Evolutionary conservation across 2,113 vertebrate species (phyloP).

Genomic region (Bettongia penicillata): DNA sequence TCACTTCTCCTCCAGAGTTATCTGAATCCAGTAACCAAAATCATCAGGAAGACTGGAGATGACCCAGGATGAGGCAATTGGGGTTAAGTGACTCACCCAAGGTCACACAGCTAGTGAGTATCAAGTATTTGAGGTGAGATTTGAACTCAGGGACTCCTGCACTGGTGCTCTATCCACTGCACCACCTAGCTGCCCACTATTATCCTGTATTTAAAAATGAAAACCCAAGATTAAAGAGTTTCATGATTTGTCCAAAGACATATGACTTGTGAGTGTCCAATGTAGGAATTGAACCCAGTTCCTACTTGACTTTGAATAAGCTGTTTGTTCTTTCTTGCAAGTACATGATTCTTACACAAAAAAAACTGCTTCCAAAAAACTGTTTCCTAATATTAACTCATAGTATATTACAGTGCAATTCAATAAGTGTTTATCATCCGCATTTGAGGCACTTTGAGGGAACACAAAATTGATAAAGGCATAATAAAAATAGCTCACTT

Average conservation of each 20-base stretch:
- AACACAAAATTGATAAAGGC: background rate
- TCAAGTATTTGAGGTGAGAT: too few species aligned
- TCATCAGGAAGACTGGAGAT: too few species aligned
- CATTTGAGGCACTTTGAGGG: background rate
- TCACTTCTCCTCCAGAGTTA: too few species aligned
- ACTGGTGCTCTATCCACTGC: too few species aligned
- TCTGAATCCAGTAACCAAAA: too few species aligned
- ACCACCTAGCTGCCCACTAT: background rate
- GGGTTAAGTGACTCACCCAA: too few species aligned
- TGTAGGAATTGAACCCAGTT: background rate
- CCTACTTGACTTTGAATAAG: background rate
- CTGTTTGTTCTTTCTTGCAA: background rate
- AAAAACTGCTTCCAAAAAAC: background rate
- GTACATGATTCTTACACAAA: background rate
- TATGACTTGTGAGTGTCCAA: background rate
- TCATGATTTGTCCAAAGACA: background rate
- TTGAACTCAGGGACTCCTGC: too few species aligned
- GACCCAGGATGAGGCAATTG: too few species aligned
- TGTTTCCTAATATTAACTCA: background rate
- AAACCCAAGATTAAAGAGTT: background rate
- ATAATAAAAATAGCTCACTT: background rate
- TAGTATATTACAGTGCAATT: background rate
- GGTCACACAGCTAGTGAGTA: too few species aligned
- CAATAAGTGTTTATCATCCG: background rate
- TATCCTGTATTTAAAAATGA: background rate